Evolutionary conservation across 2,113 vertebrate genomes (phyloP), one percentile per base, ranked within the genome.

Genomic region (Dermatemys mawii): DNA sequence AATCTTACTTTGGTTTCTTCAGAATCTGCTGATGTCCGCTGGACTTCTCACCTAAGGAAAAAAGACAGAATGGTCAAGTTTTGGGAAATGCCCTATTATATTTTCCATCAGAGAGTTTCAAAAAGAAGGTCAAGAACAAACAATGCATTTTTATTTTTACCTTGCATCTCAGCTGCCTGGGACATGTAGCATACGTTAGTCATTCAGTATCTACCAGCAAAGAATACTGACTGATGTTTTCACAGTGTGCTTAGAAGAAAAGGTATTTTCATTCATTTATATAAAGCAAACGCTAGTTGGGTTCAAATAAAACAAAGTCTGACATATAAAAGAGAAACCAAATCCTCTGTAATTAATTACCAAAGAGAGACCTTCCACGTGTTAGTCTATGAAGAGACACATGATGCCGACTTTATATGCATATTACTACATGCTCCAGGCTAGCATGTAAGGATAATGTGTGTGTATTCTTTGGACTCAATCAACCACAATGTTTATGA

Each of bases 1-100:
- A 96, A 92, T 94, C 98, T 98, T 98, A 98, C 98, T 97, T 98
- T 95, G 80, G 55, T 85, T 88, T 97, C 84, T 85, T 97, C 89
- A 92, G 96, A 92, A 96, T 97, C 96, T 96, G 86, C 35, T 41
- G 90, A 21, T 96, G 44, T 91, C 93, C 95, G 90, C 88, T 79
- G 89, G 94, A 92, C 83, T 92, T 97, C 93, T 98, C 93, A 96
- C 96, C 97, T 98, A 96, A 89, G 85, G 11, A 78, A 95, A 94
- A 83, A 94, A 63, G 88, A 94, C 95, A 73, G n/a, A 70, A 70
- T 3, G 13, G 70, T 94, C 8, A 97, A 95, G 85, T 11, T 87
- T 96, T 87, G 22, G 53, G 29, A 92, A 87, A 76, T 87, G 1
- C 5, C 5, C 41, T 91, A 80, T 76, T 92, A 11, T 24, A 83